Evolutionary conservation across 1,140 invertebrate species (phyloP).

Genomic region (Zaprionus ornatus): DNA sequence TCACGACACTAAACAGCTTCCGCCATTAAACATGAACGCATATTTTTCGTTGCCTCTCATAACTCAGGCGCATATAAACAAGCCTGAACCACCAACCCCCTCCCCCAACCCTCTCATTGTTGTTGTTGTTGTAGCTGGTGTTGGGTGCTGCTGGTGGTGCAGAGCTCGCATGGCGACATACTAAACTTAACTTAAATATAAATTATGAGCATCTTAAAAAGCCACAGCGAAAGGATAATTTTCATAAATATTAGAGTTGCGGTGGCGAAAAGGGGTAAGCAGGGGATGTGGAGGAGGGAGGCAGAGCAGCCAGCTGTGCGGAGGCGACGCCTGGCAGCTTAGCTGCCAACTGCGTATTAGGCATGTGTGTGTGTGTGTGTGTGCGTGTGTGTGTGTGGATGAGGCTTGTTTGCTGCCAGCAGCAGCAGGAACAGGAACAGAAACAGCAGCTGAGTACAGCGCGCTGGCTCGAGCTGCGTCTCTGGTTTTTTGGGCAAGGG

Average conservation of each 20-base stretch:
- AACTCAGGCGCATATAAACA: slow-evolving; percentile 46
- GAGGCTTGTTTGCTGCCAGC: slow-evolving; percentile 45
- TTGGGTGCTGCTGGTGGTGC: slow-evolving; percentile 16
- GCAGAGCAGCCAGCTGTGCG: neutral
- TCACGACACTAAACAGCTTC: slow-evolving; percentile 78
- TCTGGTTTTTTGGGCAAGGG: slow-evolving; percentile 35
- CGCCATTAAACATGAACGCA: slow-evolving; percentile 77
- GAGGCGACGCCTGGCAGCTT: slow-evolving; percentile 10
- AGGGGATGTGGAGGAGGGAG: neutral
- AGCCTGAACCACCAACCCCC: slow-evolving; percentile 7
- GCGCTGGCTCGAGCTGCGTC: neutral
- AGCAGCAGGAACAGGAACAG: slow-evolving; percentile 30
- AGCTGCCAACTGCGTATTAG: slow-evolving; percentile 29
- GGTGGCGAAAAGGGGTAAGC: neutral
- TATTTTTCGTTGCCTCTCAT: slow-evolving; percentile 54
- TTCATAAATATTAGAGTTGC: slow-evolving; percentile 79
- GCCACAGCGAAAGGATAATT: slow-evolving; percentile 82
- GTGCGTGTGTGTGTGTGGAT: slow-evolving; percentile 27
- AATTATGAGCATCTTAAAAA: slow-evolving; percentile 83
- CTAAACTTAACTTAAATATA: slow-evolving; percentile 81
- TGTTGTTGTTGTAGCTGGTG: slow-evolving; percentile 38
- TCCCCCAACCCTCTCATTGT: slow-evolving; percentile 1
- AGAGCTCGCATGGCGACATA: slow-evolving; percentile 62
- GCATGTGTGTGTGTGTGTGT: slow-evolving; percentile 11
- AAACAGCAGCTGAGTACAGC: slow-evolving; percentile 31